Conservation (phyloP, 1,140 invertebrate genomes). For the Heliconius hewitsoni region DNA sequence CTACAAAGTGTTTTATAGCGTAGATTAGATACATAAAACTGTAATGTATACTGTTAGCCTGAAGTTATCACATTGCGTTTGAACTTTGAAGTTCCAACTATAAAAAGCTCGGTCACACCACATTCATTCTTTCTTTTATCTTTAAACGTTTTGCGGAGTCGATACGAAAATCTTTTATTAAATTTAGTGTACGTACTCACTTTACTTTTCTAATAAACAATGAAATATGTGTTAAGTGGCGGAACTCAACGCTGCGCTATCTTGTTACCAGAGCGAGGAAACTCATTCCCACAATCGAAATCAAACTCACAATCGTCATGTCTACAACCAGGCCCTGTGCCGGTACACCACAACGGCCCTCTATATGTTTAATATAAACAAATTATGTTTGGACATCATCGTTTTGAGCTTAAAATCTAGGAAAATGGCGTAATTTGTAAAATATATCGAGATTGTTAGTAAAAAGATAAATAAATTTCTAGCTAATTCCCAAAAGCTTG, state of each 20-base stretch:
- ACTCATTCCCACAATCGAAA: no score
- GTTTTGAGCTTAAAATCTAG: background rate
- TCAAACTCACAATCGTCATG: no score
- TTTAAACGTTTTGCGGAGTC: background rate
- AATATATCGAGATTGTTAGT: background rate
- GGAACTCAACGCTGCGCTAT: no score
- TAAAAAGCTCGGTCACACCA: background rate
- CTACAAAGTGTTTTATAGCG: background rate
- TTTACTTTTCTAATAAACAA: background rate
- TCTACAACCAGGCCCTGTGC: no score
- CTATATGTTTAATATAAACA: no score
- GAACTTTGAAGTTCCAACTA: conserved; percentile 6
- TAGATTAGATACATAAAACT: background rate
- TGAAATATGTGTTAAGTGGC: no score
- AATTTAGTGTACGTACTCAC: background rate
- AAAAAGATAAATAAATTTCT: background rate
- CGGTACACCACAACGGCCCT: no score
- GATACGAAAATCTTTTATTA: background rate
- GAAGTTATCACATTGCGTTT: background rate
- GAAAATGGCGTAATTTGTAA: background rate
- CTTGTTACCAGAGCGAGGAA: no score
- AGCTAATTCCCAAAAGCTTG: background rate
- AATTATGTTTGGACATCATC: no score
- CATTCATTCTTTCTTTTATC: background rate
- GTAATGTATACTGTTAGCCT: conserved; percentile 2